Percentiles rank a stretch among this genome's conserved stretches.
These are phyloP conservation scores for Coleophora flavipennella DNA, from an alignment of 2,888 invertebrate species.

Conservation along the genomic window DNA sequence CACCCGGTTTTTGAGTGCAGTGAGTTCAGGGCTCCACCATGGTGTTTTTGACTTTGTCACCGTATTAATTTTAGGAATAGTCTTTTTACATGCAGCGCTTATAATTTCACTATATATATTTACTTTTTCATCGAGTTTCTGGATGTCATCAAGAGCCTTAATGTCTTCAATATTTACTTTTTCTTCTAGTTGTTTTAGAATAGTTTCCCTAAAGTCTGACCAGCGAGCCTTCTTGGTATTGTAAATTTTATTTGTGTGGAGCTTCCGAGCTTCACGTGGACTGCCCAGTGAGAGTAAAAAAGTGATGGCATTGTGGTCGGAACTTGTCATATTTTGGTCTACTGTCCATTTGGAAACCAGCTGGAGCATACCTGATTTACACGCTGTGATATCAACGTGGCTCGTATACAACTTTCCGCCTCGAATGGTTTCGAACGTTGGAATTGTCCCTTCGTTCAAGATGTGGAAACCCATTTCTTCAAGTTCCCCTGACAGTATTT, in stretches of 20 bases:
- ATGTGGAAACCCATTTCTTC: constrained; percentile 14
- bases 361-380: constrained; percentile 8
- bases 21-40: neutral
- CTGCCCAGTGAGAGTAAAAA: neutral
- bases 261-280: neutral
- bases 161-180: too few species aligned
- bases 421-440: constrained; percentile 19
- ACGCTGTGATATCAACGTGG: constrained; percentile 19
- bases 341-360: neutral
- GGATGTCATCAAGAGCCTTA: too few species aligned
- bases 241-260: neutral
- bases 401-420: constrained; percentile 10
- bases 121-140: neutral
- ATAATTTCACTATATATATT: neutral
- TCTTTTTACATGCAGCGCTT: neutral
- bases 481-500: constrained; percentile 4
- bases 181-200: neutral
- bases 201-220: neutral
- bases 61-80: neutral
- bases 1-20: neutral
- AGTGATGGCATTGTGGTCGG: neutral
- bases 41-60: neutral
- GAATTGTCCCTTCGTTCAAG: constrained; percentile 16
- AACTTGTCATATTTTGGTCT: neutral
- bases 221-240: neutral